Base-by-base conservation (phyloP, 2,888 invertebrate genomes). In the Allacma fusca region DNA sequence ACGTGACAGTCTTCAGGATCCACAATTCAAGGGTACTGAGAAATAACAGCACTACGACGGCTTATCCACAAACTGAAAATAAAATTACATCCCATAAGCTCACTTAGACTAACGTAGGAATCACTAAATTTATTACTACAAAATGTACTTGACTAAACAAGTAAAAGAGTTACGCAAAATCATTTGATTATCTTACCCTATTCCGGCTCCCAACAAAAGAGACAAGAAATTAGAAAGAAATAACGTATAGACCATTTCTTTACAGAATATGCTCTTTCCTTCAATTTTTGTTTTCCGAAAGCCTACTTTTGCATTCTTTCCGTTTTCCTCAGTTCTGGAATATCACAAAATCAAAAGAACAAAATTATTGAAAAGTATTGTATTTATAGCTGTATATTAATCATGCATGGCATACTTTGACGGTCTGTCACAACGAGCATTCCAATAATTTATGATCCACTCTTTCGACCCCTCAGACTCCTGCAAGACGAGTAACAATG, bases 181-280 rank as follows among this genome's bases (percentile, higher is more conserved):
- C 9, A 7, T 7, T 34, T 34, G 9, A 34, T 26, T 13, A 59
- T 50, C 89, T 89, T 87, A 95, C 94, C 97, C 97, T 85, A 97
- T 91, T 79, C 97, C 96, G 80, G 96, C 94, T 81, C 97, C 97
- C 80, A 97, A 89, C 83, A 97, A 88, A 80, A 97, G 89, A 7
- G 96, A 96, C 76, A 97, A 90, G 81, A 97, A 89, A 88, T 97
- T 97, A 83, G 95, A 94, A 85, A 97, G 90, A 84, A 97, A 91
- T 83, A 97, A 90, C 67, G 96, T 94, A 85, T 95, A 94, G 70
- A 97, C 88, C 73, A 97, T 94, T 88, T 95, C 94, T 86, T 94
- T 92, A 74, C 94, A 94, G 88, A 96, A 96, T 83, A 96, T 89
- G 81, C 93, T 93, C 78, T 92, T 91, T 86, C 92, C 91, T 78